These are phyloP conservation scores for Morpho deidamia DNA, from an alignment of 2,888 invertebrate species.

Conservation along the genomic window DNA sequence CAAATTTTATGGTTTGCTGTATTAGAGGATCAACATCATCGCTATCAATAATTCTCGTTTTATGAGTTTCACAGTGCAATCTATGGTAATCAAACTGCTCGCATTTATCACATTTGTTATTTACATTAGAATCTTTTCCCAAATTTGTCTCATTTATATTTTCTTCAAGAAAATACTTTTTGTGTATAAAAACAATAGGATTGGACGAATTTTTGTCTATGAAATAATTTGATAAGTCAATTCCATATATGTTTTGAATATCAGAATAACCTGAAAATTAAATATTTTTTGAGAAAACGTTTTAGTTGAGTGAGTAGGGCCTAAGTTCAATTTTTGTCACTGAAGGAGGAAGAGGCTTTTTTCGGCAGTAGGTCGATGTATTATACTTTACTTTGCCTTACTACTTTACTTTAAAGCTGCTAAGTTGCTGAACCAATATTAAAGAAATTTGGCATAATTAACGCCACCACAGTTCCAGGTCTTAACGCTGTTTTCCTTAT, in stretches of 20 bases:
- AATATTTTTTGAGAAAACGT: too few relatives aligned
- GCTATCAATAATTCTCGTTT: slow-evolving; percentile 28
- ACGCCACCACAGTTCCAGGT: too few relatives aligned
- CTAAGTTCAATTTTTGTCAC: too few relatives aligned
- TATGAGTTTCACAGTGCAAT: slow-evolving; percentile 19
- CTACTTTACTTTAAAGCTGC: too few relatives aligned
- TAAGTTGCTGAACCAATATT: too few relatives aligned
- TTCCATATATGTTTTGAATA: slow-evolving; percentile 7
- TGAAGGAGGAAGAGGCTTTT: too few relatives aligned
- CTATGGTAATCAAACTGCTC: slow-evolving; percentile 38
- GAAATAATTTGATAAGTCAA: slow-evolving; percentile 23
- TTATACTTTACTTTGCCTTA: too few relatives aligned
- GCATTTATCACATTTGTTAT: slow-evolving; percentile 37
- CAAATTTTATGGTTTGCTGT: slow-evolving; percentile 56
- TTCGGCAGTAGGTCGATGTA: too few relatives aligned
- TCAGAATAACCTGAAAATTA: slow-evolving; percentile 8
- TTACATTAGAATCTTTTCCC: slow-evolving; percentile 6
- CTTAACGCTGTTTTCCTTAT: too few relatives aligned
- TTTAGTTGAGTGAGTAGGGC: too few relatives aligned
- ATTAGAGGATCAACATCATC: slow-evolving; percentile 40
- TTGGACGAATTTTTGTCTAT: slow-evolving; percentile 41
- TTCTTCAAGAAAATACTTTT: slow-evolving; percentile 35
- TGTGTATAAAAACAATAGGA: slow-evolving; percentile 56
- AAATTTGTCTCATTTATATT: not conserved
- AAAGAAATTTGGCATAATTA: too few relatives aligned